Percentiles rank a stretch among this genome's conserved stretches.
phyloP scores from a whole-genome alignment of 2,888 invertebrate species.

The Galeruca laticollis region DNA sequence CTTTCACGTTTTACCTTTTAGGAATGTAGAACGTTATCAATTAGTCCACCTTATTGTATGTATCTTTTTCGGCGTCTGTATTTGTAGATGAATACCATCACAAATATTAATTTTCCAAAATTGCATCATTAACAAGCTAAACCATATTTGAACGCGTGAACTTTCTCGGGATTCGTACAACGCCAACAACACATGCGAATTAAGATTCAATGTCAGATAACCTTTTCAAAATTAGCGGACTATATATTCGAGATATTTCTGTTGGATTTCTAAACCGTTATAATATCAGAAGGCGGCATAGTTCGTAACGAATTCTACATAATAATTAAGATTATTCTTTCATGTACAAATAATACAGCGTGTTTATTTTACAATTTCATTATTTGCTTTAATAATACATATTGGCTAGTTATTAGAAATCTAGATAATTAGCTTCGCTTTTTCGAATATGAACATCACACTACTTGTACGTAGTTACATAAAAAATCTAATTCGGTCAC shows the following conservation, averaged over 20 bases:
- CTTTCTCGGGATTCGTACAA: conserved; percentile 29
- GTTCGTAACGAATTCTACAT: no score
- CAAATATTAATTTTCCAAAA: conserved; percentile 12
- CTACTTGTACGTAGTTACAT: no score
- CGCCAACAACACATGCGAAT: conserved; percentile 3
- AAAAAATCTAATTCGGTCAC: no score
- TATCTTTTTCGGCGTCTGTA: neutral
- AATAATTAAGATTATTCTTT: no score
- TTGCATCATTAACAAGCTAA: conserved; percentile 13
- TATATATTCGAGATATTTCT: conserved; percentile 38
- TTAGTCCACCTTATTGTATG: neutral
- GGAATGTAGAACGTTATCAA: conserved; percentile 13
- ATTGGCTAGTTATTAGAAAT: no score
- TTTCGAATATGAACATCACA: no score
- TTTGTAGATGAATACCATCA: conserved; percentile 8
- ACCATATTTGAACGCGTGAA: conserved; percentile 19
- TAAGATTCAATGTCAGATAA: conserved; percentile 34
- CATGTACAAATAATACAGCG: no score
- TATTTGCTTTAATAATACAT: no score
- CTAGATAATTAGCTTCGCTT: no score
- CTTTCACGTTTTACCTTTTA: neutral
- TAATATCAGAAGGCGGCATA: no score
- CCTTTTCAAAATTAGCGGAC: conserved; percentile 40
- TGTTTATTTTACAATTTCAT: no score
- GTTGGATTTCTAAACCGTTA: conserved; percentile 5